Conservation (phyloP, 2,888 invertebrate genomes). For the Eristalinus sepulchralis region DNA sequence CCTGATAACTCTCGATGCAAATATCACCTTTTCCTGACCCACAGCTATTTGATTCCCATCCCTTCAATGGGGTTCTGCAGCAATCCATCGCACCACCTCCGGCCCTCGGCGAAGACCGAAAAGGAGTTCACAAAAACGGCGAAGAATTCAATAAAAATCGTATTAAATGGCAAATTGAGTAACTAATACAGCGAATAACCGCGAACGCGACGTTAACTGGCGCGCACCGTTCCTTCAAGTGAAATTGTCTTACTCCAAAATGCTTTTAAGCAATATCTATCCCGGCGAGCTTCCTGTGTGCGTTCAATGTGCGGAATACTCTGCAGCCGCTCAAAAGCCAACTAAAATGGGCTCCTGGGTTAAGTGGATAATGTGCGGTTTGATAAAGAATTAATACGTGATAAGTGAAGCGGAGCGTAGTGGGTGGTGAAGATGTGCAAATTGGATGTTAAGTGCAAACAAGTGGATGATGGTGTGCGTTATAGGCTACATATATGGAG, state of each 20-base stretch:
- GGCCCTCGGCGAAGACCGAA: not conserved
- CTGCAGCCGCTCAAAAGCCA: slow-evolving; percentile 27
- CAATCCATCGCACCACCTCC: not conserved
- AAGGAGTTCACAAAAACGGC: not conserved
- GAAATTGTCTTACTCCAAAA: slow-evolving; percentile 47
- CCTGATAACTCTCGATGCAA: not conserved
- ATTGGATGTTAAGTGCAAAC: slow-evolving; percentile 19
- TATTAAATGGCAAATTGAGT: slow-evolving; percentile 55
- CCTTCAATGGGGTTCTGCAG: not conserved
- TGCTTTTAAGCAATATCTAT: slow-evolving; percentile 57
- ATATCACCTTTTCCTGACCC: not conserved
- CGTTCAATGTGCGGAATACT: slow-evolving; percentile 20
- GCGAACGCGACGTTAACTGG: slow-evolving; percentile 24
- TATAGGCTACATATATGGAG: not conserved
- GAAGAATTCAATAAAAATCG: slow-evolving; percentile 55
- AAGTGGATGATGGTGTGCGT: not conserved
- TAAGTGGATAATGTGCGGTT: slow-evolving; percentile 58
- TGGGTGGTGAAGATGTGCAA: slow-evolving; percentile 32
- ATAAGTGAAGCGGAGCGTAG: slow-evolving; percentile 32
- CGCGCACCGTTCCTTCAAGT: not conserved
- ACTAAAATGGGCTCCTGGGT: slow-evolving; percentile 43
- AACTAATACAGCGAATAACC: slow-evolving; percentile 50
- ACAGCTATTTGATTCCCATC: not conserved
- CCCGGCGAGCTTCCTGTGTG: slow-evolving; percentile 46
- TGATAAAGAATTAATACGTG: slow-evolving; percentile 55